phyloP scores from a whole-genome alignment of 2,888 invertebrate species.

The Imbricaverruca yamaguchii region DNA sequence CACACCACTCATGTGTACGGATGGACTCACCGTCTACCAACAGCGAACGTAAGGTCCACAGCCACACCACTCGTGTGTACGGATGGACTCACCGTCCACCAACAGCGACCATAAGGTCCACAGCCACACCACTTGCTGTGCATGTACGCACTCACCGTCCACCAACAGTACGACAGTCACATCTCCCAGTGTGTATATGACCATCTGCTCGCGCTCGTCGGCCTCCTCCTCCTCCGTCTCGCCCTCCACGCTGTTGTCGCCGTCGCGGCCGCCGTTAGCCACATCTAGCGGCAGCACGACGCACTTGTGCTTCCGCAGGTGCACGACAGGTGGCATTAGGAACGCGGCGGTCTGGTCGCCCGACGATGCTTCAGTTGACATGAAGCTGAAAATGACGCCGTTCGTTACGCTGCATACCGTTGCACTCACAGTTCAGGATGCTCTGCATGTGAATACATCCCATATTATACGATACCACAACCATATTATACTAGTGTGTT shows the following conservation, averaged over 20 bases:
- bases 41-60: no score
- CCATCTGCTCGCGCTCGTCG: background rate
- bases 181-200: background rate
- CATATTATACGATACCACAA: no score
- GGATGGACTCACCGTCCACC: no score
- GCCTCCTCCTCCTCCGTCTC: background rate
- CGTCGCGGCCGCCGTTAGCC: background rate
- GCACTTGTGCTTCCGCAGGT: constrained; percentile 12
- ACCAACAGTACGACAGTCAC: background rate
- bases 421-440: no score
- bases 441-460: no score
- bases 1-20: no score
- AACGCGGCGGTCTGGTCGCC: background rate
- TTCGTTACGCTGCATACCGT: no score
- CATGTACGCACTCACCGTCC: background rate
- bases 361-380: background rate
- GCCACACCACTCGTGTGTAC: no score
- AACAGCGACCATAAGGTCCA: no score
- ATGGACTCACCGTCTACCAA: no score
- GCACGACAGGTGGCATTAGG: background rate
- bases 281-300: background rate
- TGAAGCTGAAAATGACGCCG: background rate
- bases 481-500: no score
- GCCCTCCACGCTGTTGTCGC: background rate
- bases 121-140: no score